Base-by-base conservation (phyloP, 2,888 invertebrate genomes). In the Eupelmus urozonus region DNA sequence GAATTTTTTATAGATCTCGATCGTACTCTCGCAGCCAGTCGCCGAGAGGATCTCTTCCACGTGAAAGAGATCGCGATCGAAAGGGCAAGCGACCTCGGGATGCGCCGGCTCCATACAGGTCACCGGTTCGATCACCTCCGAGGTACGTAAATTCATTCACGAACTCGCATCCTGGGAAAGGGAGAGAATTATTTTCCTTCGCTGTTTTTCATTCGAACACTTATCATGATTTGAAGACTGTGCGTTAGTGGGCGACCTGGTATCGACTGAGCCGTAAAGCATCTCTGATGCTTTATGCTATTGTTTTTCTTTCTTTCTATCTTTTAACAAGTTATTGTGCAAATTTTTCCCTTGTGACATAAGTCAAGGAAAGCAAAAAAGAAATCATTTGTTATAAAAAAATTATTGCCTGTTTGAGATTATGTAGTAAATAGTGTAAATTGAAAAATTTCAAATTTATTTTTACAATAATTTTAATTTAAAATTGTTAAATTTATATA, bases 11-110 rank as follows among this genome's bases (percentile, higher is more conserved):
- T 89, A 94, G 94, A 88, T 94, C 94, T 82, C 92, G 94, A 80
- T 94, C 94, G 20, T 90, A 92, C 81, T 94, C 94, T 34, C 91
- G 91, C 78, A 92, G 92, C 81, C 91, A 93, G 88, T 90, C 93
- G 89, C 84, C 92, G 86, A 85, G 88, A 90, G 88, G 90, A 71
- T 90, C 91, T 76, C 90, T 92, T 0, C 90, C 92, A 0, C 91
- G 92, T 25, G 87, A 89, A 74, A 84, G 87, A 18, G 87, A 90
- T 84, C 74, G 86, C 49, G 84, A 86, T 53, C 82, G 85, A 4
- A 80, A 78, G 42, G 59, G 53, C 65, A 88, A 88, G 53, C 82
- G 87, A 51, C 85, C 86, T 42, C 83, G 86, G 63, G 85, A 85
- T 73, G 80, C 67, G 65, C 85, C 89, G 78, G 87, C 88, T 49